These are phyloP conservation scores for Girardinus metallicus DNA, from an alignment of 2,797 vertebrate species.

Conservation along the genomic window DNA sequence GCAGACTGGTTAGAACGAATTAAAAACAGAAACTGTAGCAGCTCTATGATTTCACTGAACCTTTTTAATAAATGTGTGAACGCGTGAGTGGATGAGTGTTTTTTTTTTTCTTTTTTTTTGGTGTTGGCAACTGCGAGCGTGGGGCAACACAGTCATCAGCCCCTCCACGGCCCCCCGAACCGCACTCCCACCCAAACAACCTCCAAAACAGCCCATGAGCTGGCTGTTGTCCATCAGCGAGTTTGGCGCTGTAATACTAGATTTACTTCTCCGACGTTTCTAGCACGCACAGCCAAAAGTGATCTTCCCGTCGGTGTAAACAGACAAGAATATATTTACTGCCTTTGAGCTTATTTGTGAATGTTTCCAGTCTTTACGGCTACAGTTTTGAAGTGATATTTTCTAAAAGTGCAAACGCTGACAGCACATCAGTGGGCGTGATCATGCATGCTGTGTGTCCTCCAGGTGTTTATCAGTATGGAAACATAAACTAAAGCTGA, in stretches of 20 bases:
- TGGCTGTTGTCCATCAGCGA: slow-evolving; percentile 36
- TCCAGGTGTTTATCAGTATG: slow-evolving; percentile 11
- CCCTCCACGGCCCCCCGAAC: not conserved
- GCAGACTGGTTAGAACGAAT: not conserved
- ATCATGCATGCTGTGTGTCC: not conserved
- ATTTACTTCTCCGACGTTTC: slow-evolving; percentile 4
- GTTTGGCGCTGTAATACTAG: slow-evolving; percentile 23
- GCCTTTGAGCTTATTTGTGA: not conserved
- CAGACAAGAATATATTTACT: not conserved
- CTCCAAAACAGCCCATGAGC: slow-evolving; percentile 28
- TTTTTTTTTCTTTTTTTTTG: not conserved
- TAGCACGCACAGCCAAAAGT: not conserved
- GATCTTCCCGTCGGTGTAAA: slow-evolving; percentile 14
- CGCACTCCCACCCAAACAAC: slow-evolving; percentile 25
- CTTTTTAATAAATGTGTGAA: slow-evolving; percentile 41
- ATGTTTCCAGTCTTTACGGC: not conserved
- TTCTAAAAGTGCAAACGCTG: not conserved
- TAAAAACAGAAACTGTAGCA: slow-evolving; percentile 9
- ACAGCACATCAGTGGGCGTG: not conserved
- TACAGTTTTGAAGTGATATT: not conserved
- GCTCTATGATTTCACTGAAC: slow-evolving; percentile 26
- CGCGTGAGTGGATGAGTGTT: slow-evolving; percentile 47
- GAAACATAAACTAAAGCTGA: slow-evolving; percentile 19
- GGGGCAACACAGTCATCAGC: slow-evolving; percentile 16
- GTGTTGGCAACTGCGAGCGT: slow-evolving; percentile 44